These are phyloP conservation scores for Pyrgilauda ruficollis DNA, from an alignment of 2,113 vertebrate genomes.

Conservation along the genomic window DNA sequence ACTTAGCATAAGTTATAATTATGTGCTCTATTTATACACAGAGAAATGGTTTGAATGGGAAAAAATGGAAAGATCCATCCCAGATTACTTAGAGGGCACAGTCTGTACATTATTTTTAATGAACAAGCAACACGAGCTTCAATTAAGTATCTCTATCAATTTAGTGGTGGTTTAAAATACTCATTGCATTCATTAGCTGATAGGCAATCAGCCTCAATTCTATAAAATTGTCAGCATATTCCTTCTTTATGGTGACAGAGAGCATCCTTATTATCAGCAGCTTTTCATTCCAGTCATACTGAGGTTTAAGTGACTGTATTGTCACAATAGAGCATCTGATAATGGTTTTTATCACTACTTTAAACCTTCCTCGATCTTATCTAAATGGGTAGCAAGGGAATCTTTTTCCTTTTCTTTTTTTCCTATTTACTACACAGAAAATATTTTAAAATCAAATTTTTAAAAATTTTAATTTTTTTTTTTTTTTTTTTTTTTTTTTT, in stretches of 20 bases:
- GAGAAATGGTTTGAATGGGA: not conserved
- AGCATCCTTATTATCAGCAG: not conserved
- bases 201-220: not conserved
- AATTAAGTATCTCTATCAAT: slow-evolving; percentile 29
- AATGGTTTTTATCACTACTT: not conserved
- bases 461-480: no score
- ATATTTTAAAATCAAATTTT: not conserved
- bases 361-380: not conserved
- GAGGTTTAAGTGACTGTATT: not conserved
- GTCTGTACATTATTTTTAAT: slow-evolving; percentile 18
- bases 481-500: not conserved
- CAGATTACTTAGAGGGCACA: not conserved
- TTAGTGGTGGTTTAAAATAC: slow-evolving; percentile 19
- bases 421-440: not conserved
- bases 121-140: slow-evolving; percentile 7
- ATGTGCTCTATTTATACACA: not conserved
- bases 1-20: not conserved
- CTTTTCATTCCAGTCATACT: not conserved
- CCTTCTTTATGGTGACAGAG: slow-evolving; percentile 1
- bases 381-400: not conserved
- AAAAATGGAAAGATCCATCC: not conserved
- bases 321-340: not conserved
- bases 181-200: slow-evolving; percentile 11
- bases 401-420: not conserved
- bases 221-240: not conserved